Percentiles rank a stretch among this genome's conserved stretches.
These are phyloP conservation scores for Misgurnus mizolepis DNA, from an alignment of 2,113 vertebrate genomes.

Conservation along the genomic window DNA sequence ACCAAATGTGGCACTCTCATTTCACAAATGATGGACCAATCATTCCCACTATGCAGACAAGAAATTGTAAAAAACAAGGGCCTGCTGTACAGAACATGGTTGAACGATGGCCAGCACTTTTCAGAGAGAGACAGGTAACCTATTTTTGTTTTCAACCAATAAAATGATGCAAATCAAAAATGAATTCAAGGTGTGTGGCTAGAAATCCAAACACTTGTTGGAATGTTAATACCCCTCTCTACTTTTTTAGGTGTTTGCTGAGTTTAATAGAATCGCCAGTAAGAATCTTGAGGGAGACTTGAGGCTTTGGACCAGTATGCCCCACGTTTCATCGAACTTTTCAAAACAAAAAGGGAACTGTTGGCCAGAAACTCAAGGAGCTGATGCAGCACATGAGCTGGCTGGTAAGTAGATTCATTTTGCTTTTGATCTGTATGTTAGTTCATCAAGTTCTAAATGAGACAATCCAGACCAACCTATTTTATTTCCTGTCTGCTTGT, in stretches of 20 bases:
- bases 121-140: conserved; percentile 25
- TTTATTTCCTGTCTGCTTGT: conserved; percentile 21
- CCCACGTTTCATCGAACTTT: conserved; percentile 32
- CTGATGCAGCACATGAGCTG: conserved; percentile 33
- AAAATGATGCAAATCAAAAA: not conserved
- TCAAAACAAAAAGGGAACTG: conserved; percentile 40
- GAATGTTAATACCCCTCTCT: not conserved
- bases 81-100: conserved; percentile 39
- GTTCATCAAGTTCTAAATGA: not conserved
- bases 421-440: not conserved
- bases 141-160: not conserved
- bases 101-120: conserved; percentile 35
- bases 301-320: conserved; percentile 40
- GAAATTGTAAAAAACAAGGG: conserved; percentile 31
- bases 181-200: conserved; percentile 20
- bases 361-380: conserved; percentile 38
- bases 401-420: conserved; percentile 26
- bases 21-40: conserved; percentile 39
- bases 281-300: conserved; percentile 37
- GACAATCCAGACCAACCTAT: conserved; percentile 1
- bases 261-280: conserved; percentile 45
- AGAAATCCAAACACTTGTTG: not conserved
- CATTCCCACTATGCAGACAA: conserved; percentile 39
- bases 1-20: conserved; percentile 28
- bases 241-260: conserved; percentile 46